These are phyloP conservation scores for Elephantulus edwardii DNA, from an alignment of 2,113 vertebrate genomes.

Conservation along the genomic window DNA sequence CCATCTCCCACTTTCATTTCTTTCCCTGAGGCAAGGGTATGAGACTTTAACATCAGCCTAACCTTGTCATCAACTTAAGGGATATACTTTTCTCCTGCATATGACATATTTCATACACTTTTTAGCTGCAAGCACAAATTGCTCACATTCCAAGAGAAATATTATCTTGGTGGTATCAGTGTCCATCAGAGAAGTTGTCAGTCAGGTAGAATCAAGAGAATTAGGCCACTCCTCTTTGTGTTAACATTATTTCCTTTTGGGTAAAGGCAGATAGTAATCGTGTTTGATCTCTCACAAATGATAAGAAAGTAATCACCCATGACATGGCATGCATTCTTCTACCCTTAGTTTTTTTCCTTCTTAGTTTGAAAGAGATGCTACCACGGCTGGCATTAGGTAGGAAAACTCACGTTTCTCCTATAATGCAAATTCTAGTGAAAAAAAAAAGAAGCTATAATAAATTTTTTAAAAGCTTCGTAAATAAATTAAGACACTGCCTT, in stretches of 20 bases:
- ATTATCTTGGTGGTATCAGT: neutral
- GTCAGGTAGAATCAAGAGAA: conserved; percentile 25
- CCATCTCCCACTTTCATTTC: conserved; percentile 13
- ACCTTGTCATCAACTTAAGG: conserved; percentile 56
- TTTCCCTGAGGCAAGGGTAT: conserved; percentile 36
- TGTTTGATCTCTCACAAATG: conserved; percentile 31
- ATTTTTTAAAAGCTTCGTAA: too few relatives aligned
- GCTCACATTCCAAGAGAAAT: conserved; percentile 58
- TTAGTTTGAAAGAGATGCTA: conserved; percentile 29
- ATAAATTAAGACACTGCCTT: conserved; percentile 11
- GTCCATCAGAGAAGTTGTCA: conserved; percentile 20
- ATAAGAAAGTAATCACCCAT: conserved; percentile 43
- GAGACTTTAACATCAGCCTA: conserved; percentile 50
- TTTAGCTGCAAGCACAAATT: conserved; percentile 60
- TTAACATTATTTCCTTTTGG: conserved; percentile 3
- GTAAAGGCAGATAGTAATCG: conserved; percentile 46
- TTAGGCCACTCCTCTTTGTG: neutral
- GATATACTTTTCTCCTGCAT: conserved; percentile 6
- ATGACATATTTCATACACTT: conserved; percentile 6
- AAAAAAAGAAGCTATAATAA: neutral
- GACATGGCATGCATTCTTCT: conserved; percentile 41
- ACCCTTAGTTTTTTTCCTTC: neutral
- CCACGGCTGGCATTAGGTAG: conserved; percentile 20
- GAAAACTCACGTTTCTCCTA: conserved; percentile 35
- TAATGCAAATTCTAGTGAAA: conserved; percentile 40